Percentiles rank a stretch among this genome's conserved stretches.
phyloP scores from a whole-genome alignment of 2,888 invertebrate species.

The Drosophila affinis region DNA sequence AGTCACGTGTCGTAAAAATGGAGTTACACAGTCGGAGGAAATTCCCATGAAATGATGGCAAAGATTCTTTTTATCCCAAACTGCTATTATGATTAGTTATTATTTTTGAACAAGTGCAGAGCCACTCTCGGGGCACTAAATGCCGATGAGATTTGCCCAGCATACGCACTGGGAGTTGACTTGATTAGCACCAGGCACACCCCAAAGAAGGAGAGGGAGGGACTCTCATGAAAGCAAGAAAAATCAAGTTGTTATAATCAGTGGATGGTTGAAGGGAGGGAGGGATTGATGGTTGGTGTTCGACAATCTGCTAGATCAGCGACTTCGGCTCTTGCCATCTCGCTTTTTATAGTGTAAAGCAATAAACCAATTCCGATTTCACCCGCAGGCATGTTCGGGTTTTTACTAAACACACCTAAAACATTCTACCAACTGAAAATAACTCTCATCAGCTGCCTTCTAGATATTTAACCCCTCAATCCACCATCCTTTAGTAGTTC shows the following conservation, averaged over 20 bases:
- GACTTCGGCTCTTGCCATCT: no score
- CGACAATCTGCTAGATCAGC: no score
- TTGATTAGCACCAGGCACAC: not conserved
- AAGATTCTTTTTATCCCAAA: conserved; percentile 61
- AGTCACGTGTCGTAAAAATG: conserved; percentile 73
- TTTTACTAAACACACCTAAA: no score
- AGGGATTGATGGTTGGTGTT: no score
- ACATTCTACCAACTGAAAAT: not conserved
- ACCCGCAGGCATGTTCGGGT: no score
- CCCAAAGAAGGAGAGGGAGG: not conserved
- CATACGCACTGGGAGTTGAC: conserved; percentile 60
- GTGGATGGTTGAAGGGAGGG: not conserved
- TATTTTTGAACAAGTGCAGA: conserved; percentile 63
- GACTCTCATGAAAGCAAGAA: not conserved
- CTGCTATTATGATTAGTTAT: conserved; percentile 74
- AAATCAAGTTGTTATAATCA: not conserved
- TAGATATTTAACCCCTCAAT: not conserved
- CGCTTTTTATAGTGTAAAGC: no score
- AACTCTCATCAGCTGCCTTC: not conserved
- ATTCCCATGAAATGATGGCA: conserved; percentile 67
- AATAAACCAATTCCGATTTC: no score
- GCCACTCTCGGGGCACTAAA: conserved; percentile 46
- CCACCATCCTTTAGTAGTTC: not conserved
- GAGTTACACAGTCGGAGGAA: conserved; percentile 29
- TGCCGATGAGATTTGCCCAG: conserved; percentile 62